phyloP scores from a whole-genome alignment of 2,113 vertebrate genomes.

The Micronycteris hirsuta region DNA sequence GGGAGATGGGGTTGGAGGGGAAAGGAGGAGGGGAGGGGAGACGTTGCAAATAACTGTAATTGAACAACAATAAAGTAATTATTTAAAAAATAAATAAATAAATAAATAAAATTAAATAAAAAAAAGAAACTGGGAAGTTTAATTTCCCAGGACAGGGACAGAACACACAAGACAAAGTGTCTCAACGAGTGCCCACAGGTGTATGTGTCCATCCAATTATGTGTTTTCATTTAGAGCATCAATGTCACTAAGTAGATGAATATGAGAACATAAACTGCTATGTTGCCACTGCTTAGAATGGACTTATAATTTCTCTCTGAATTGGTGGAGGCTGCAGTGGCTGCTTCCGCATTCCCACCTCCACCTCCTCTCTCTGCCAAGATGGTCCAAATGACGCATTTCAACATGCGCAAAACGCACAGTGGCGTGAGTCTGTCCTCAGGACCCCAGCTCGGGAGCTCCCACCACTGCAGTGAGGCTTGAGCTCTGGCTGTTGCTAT shows the following conservation, averaged over 20 bases:
- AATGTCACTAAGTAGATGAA: not conserved
- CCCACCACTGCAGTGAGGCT: too few relatives aligned
- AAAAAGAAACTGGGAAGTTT: too few relatives aligned
- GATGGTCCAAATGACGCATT: not conserved
- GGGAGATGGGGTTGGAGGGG: too few relatives aligned
- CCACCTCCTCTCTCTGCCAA: not conserved
- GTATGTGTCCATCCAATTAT: not conserved
- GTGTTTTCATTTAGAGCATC: not conserved
- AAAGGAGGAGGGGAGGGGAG: too few relatives aligned
- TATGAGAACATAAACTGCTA: not conserved
- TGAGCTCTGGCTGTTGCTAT: not conserved
- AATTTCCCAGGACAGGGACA: not conserved
- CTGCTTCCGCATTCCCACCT: too few relatives aligned
- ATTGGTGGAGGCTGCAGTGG: not conserved
- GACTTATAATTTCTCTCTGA: not conserved
- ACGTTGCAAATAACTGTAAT: too few relatives aligned
- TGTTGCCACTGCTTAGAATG: not conserved
- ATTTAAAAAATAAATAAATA: too few relatives aligned
- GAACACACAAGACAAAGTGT: not conserved
- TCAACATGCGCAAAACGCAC: not conserved
- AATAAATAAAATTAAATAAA: too few relatives aligned
- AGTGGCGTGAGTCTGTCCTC: not conserved
- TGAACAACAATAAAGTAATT: too few relatives aligned
- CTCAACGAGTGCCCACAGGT: accelerated
- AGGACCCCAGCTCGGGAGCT: too few relatives aligned